Percentiles rank a stretch among this genome's conserved stretches.
Evolutionary conservation across 2,113 vertebrate genomes (phyloP).

Genomic region (Ailuropoda melanoleuca): DNA sequence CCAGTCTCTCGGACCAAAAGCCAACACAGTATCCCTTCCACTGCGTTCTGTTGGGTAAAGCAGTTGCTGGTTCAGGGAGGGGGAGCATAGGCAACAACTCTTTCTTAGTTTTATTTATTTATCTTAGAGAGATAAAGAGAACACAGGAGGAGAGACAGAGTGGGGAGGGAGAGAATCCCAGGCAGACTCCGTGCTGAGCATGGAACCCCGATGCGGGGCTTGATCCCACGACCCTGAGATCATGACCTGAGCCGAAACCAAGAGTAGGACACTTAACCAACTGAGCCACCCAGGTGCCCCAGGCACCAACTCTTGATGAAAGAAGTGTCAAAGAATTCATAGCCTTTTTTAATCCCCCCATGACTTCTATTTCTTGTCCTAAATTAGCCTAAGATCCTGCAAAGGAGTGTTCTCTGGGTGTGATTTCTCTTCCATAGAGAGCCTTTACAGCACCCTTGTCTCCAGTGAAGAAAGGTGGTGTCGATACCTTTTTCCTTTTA

Average conservation of each 20-base stretch:
- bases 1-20: neutral
- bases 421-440: neutral
- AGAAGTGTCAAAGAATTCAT: neutral
- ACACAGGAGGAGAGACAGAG: neutral
- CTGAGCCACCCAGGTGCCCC: neutral
- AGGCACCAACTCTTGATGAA: neutral
- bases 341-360: neutral
- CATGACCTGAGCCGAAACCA: neutral
- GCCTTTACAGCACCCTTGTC: neutral
- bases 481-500: neutral
- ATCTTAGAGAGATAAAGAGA: neutral
- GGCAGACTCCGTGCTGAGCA: neutral
- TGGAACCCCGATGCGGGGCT: neutral
- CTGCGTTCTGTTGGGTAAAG: neutral
- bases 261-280: neutral
- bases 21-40: neutral
- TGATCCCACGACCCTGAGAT: neutral
- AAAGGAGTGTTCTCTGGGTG: neutral
- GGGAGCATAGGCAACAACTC: neutral
- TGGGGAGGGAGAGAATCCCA: neutral
- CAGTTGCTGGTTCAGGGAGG: neutral
- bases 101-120: neutral
- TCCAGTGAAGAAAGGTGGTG: neutral
- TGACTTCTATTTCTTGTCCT: constrained; percentile 80
- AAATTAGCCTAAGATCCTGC: neutral